phyloP scores from a whole-genome alignment of 2,113 vertebrate genomes.

The Crypturellus undulatus region DNA sequence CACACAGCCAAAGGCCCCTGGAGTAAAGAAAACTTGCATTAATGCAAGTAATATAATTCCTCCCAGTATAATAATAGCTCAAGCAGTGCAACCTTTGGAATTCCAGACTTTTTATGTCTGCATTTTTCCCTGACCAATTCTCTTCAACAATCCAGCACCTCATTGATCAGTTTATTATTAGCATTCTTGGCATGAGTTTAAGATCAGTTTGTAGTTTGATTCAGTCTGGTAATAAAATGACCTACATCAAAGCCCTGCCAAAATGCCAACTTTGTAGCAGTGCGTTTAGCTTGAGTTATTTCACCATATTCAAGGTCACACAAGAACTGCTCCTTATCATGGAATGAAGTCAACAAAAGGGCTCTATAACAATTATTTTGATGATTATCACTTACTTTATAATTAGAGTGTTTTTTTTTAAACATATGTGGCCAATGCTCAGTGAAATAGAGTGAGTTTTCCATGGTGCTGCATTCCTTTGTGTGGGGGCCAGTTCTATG shows the following conservation, averaged over 20 bases:
- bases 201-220: conserved; percentile 79
- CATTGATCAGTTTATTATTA: conserved; percentile 85
- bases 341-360: conserved; percentile 40
- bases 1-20: conserved; percentile 3
- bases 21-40: conserved; percentile 53
- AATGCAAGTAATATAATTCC: conserved; percentile 10
- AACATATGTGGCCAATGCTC: not conserved
- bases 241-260: conserved; percentile 80
- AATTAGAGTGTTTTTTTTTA: not conserved
- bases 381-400: conserved; percentile 19
- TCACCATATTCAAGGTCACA: conserved; percentile 66
- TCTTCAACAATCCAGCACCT: conserved; percentile 78
- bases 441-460: not conserved
- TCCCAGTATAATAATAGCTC: not conserved
- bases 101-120: conserved; percentile 77
- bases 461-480: not conserved
- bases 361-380: conserved; percentile 4
- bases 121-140: conserved; percentile 78
- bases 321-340: conserved; percentile 4
- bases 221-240: conserved; percentile 84
- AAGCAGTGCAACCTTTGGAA: conserved; percentile 53
- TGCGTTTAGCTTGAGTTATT: conserved; percentile 78
- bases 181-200: conserved; percentile 81
- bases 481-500: not conserved
- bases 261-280: conserved; percentile 72